These are phyloP conservation scores for Caligus rogercresseyi DNA, from an alignment of 1,140 invertebrate genomes.

Conservation along the genomic window DNA sequence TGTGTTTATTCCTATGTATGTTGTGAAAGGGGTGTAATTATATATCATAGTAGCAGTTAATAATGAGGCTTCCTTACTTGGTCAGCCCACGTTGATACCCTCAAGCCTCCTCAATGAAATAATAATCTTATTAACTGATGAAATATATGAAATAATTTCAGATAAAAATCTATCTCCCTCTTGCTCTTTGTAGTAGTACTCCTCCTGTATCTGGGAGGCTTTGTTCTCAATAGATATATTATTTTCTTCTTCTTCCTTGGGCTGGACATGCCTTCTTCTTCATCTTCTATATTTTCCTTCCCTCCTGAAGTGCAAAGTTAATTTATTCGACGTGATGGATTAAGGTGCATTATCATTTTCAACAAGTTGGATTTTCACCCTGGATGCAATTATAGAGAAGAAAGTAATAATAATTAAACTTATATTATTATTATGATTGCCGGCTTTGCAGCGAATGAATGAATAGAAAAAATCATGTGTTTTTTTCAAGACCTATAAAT, in stretches of 20 bases:
- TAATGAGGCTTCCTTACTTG: too few relatives aligned
- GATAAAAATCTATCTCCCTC: not conserved
- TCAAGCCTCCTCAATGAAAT: too few relatives aligned
- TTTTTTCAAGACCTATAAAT: too few relatives aligned
- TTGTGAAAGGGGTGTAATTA: too few relatives aligned
- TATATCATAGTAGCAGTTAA: too few relatives aligned
- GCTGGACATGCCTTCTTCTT: not conserved
- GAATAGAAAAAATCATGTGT: not conserved
- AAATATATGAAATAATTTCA: not conserved
- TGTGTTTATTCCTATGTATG: too few relatives aligned
- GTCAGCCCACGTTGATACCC: too few relatives aligned
- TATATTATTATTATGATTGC: not conserved
- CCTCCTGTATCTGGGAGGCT: too few relatives aligned
- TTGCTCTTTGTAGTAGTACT: too few relatives aligned
- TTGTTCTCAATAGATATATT: not conserved
- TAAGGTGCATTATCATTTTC: not conserved
- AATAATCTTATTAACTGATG: not conserved
- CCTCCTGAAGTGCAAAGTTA: not conserved
- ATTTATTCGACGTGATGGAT: not conserved
- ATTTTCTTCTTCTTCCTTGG: not conserved
- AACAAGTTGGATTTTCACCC: too few relatives aligned
- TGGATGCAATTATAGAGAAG: not conserved
- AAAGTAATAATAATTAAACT: not conserved
- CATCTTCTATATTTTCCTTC: not conserved
- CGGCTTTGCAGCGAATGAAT: not conserved